Evolutionary conservation across 2,888 invertebrate genomes (phyloP), one percentile per base, ranked within the genome.

Genomic region (Cynaeus angustus): DNA sequence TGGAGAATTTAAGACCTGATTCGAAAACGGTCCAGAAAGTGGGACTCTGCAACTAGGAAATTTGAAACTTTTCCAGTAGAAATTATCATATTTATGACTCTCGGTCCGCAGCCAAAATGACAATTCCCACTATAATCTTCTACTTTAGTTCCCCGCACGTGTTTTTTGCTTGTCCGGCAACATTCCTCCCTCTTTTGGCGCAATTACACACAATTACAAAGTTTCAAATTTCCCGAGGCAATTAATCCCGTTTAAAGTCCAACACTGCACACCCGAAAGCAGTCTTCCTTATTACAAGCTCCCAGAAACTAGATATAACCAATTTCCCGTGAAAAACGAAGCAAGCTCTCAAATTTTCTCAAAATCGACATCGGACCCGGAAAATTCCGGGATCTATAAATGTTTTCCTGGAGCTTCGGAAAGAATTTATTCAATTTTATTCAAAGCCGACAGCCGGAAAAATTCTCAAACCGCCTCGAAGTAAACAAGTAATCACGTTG

Each of bases 241-340:
- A 61, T 61, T 61, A 61, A 61, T 61, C 61, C 45, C 48, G 33
- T 61, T 33, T 61, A 61, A 58, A 56, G 58, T 41, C 43, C 30
- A 43, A 58, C 58, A 43, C 9, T 58, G 45, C 41, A 45, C 38
- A 9, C 13, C 38, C 55, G 55, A 55, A 55, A 16, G 38, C 37
- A 56, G 56, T 8, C 16, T 7, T 33, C 9, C 33, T 33, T 33
- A 33, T 33, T 33, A 33, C 33, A 33, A 33, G 33, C 33, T 33
- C 21, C 21, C 21, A n/a, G 33, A 33, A 33, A 33, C 33, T 33
- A 33, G 28, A 28, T 28, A 28, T 7, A 28, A 28, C 28, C 21
- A 21, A 21, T 21, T 21, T 21, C 21, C 2, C 4, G 2, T 33
- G 3, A 6, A 6, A 33, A 33, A 33, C 2, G 21, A 21, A 21